Evolutionary conservation across 2,797 vertebrate species (phyloP).

Genomic region (Thaleichthys pacificus): DNA sequence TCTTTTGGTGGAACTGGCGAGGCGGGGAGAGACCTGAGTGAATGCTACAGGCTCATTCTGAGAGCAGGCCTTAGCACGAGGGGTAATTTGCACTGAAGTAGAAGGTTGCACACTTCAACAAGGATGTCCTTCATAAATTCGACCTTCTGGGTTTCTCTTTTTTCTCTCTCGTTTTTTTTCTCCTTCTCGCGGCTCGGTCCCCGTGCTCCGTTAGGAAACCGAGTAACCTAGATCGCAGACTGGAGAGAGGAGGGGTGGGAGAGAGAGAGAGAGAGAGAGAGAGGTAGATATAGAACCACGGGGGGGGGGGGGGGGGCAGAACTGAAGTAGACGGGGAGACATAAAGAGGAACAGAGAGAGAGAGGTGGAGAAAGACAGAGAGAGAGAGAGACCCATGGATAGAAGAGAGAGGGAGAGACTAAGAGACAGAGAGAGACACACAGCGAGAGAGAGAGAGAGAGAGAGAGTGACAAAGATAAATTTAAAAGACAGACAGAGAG

Average conservation of each 20-base stretch:
- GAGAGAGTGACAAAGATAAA: no score
- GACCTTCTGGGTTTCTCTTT: constrained; percentile 71
- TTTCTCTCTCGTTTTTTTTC: not conserved
- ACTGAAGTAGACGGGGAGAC: constrained; percentile 6
- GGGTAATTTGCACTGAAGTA: constrained; percentile 64
- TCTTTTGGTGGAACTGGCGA: not conserved
- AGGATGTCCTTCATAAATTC: constrained; percentile 80
- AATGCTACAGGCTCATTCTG: constrained; percentile 43
- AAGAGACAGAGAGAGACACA: no score
- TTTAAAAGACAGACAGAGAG: constrained; percentile 27
- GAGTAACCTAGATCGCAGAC: constrained; percentile 78
- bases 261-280: constrained; percentile 24
- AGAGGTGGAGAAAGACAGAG: constrained; percentile 13
- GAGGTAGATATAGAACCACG: constrained; percentile 19
- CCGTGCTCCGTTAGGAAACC: constrained; percentile 76
- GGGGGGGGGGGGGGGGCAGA: not conserved
- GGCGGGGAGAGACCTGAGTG: not conserved
- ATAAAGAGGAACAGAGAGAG: constrained; percentile 16
- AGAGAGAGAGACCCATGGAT: constrained; percentile 5
- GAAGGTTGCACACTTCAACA: constrained; percentile 73
- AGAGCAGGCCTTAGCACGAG: constrained; percentile 50
- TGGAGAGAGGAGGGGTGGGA: constrained; percentile 35
- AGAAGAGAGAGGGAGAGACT: constrained; percentile 26
- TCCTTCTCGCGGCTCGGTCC: constrained; percentile 54
- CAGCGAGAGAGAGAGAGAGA: constrained; percentile 29